Percentiles rank a stretch among this genome's conserved stretches.
These are phyloP conservation scores for Syrrhaptes paradoxus DNA, from an alignment of 2,113 vertebrate species.

Conservation along the genomic window DNA sequence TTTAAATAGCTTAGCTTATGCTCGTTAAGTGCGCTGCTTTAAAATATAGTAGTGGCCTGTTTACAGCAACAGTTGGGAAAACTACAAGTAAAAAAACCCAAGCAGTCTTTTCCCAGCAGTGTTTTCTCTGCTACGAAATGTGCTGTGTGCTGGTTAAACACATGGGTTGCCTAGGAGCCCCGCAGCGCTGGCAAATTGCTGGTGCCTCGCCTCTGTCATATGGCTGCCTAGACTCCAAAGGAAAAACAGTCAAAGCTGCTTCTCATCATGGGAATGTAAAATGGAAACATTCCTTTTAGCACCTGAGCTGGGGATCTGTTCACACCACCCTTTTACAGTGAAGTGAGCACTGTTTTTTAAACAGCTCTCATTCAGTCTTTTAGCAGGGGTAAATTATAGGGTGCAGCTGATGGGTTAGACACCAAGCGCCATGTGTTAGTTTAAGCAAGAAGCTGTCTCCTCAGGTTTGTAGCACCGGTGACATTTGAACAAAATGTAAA, in stretches of 20 bases:
- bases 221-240: neutral
- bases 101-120: neutral
- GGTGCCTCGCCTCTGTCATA: rapidly evolving
- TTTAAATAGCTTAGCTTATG: neutral
- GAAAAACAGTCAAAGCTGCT: neutral
- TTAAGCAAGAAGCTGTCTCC: neutral
- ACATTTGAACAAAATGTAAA: neutral
- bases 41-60: neutral
- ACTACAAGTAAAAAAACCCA: neutral
- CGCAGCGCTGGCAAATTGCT: rapidly evolving
- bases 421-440: neutral
- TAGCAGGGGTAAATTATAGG: neutral
- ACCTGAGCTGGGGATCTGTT: neutral
- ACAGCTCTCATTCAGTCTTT: neutral
- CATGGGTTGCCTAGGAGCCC: neutral
- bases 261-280: neutral
- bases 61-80: neutral
- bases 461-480: neutral
- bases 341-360: neutral
- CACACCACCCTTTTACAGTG: neutral
- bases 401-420: neutral
- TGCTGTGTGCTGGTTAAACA: neutral
- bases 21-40: neutral
- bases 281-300: neutral
- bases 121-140: neutral